Evolutionary conservation across 2,797 vertebrate species (phyloP), one percentile per base, ranked within the genome.

Genomic region (Caiman crocodilus): DNA sequence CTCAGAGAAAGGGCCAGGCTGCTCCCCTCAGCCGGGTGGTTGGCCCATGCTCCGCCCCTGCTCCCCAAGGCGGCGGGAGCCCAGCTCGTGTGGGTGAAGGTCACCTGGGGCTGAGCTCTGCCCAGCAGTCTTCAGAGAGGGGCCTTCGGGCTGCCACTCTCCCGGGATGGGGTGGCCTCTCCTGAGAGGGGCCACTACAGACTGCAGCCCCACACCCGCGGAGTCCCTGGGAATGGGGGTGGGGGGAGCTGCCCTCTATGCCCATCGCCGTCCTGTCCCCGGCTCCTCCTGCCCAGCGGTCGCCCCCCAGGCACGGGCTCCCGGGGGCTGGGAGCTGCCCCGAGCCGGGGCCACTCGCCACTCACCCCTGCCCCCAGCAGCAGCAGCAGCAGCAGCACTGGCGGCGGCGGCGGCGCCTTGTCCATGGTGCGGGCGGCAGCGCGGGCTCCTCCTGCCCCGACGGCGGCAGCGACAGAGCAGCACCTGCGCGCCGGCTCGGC

Each of bases 331-430:
- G 28, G 64, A 76, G 10, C 18, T 35, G 21, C n/a, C 21, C n/a
- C 13, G 5, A 6, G 10, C 78, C 74, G 14, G 30, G 32, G 12
- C 28, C 7, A 21, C n/a, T 13, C 3, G n/a, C 67, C 65, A n/a
- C n/a, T n/a, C 56, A 4, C 2, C 59, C 61, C 59, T 35, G 63
- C 87, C 97, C 97, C 97, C 96, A 97, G 97, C 97, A 94, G 95
- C 14, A 94, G 88, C 5, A 94, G 89, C 82, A 94, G 90, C 3
- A 97, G 94, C 90, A 97, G 90, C 84, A 92, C n/a, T n/a, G n/a
- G 93, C 82, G 79, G 84, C 77, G 84, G 90, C 74, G 84, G 74
- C 77, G 89, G 93, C 69, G 94, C 81, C 91, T 81, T 63, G 69
- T 90, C 94, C 94, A 95, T 95, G 90, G 93, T 88, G 63, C 3